Evolutionary conservation across 1,140 invertebrate species (phyloP), one percentile per base, ranked within the genome.

Genomic region (Caenorhabditis latens): DNA sequence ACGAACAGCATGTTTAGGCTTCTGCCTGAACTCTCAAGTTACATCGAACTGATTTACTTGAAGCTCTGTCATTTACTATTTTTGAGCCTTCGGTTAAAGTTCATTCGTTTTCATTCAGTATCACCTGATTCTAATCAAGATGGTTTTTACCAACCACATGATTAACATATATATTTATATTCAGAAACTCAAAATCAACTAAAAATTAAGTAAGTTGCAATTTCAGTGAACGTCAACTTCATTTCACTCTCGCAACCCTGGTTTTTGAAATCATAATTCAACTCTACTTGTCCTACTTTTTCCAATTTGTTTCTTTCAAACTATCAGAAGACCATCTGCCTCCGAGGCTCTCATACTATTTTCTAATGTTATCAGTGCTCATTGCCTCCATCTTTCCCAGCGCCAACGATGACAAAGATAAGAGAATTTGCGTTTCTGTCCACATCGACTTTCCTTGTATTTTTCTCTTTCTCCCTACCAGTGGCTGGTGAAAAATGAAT

Each of bases 401-500:
- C 43, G 43, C 65, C 71, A 50, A n/a, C n/a, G 43, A 79, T 79
- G 71, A 50, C 43, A 79, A 50, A 79, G 71, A 79, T 79, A 79
- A 79, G 71, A 50, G n/a, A 48, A 50, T 79, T 50, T 79, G 43
- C 46, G 2, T 46, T 24, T 24, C 14, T 19, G 16, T 8, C 7
- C 57, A 13, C n/a, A 32, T 71, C 61, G 19, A 71, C 21, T 79
- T 42, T 13, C 32, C 46, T 32, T 24, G 43, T 79, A 53, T 16
- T 50, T 24, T 50, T 19, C 43, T 53, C 42, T n/a, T 79, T 24
- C 43, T 50, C 11, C 13, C 71, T 6, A 50, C 11, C 71, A 24
- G 71, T 53, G 71, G 71, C 46, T 79, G n/a, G 43, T 79, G n/a
- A 50, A 79, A 53, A 48, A 79, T 79, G 71, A 79, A 79, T 50